Conservation (phyloP, 92 coral and sea anemone species). For the Metridium senile region DNA sequence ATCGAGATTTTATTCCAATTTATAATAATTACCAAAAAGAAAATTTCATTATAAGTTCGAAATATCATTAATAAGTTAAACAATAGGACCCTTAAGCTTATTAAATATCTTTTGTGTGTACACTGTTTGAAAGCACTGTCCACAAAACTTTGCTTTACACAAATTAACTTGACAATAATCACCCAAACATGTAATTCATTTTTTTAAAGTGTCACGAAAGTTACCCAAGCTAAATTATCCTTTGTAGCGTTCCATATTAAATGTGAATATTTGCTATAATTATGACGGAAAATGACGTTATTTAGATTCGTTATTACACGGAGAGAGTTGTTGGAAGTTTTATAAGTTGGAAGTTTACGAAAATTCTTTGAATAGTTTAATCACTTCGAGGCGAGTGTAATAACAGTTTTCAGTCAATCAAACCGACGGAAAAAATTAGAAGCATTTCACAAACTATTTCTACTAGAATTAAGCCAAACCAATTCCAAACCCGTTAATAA, state of each 20-base stretch:
- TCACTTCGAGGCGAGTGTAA: neutral
- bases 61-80: neutral
- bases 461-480: too few species aligned
- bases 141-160: neutral
- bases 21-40: neutral
- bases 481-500: too few species aligned
- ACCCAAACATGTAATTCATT: neutral
- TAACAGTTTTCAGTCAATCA: neutral
- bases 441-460: neutral
- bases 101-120: neutral
- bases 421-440: neutral
- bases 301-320: neutral
- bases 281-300: neutral
- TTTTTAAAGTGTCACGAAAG: neutral
- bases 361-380: constrained; percentile 1
- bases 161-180: neutral
- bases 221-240: neutral
- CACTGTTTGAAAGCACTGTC: neutral
- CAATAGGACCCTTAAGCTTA: neutral
- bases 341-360: neutral
- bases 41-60: neutral
- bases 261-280: neutral
- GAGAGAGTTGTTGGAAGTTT: neutral
- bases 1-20: neutral
- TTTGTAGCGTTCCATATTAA: neutral